Percentiles rank a stretch among this genome's conserved stretches.
Evolutionary conservation across 64 coral and sea anemone genomes (phyloP).

Genomic region (Hydrozoanthus tunicans): DNA sequence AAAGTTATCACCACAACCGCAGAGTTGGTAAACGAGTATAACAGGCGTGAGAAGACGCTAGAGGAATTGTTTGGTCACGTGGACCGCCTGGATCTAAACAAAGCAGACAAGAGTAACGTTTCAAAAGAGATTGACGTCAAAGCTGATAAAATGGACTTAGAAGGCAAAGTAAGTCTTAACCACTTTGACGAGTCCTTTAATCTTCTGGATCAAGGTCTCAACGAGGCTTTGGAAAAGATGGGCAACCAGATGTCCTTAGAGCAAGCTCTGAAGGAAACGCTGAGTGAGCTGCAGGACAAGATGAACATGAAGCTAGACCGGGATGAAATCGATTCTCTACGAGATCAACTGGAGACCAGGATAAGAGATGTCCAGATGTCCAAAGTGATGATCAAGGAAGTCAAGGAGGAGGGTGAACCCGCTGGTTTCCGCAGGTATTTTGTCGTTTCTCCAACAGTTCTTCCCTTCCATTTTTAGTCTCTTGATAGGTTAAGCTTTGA

Average conservation of each 20-base stretch:
- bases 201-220: constrained; percentile 84
- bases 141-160: constrained; percentile 82
- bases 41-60: constrained; percentile 87
- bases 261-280: constrained; percentile 78
- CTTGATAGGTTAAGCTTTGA: too few relatives aligned
- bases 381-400: constrained; percentile 66
- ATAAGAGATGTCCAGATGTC: constrained; percentile 79
- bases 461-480: too few relatives aligned
- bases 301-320: constrained; percentile 80
- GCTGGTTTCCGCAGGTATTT: constrained; percentile 85
- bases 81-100: constrained; percentile 79
- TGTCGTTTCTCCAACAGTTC: neutral
- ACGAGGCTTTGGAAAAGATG: constrained; percentile 91
- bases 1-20: constrained; percentile 74
- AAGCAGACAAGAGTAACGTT: constrained; percentile 88
- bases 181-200: constrained; percentile 93
- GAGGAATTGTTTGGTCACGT: constrained; percentile 66
- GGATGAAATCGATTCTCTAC: constrained; percentile 72
- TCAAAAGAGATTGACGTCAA: constrained; percentile 87
- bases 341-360: constrained; percentile 77
- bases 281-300: constrained; percentile 76
- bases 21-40: constrained; percentile 91
- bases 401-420: constrained; percentile 86
- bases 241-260: constrained; percentile 83
- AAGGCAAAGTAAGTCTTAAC: constrained; percentile 83